phyloP scores from a whole-genome alignment of 2,113 vertebrate species.

The Lagopus muta region DNA sequence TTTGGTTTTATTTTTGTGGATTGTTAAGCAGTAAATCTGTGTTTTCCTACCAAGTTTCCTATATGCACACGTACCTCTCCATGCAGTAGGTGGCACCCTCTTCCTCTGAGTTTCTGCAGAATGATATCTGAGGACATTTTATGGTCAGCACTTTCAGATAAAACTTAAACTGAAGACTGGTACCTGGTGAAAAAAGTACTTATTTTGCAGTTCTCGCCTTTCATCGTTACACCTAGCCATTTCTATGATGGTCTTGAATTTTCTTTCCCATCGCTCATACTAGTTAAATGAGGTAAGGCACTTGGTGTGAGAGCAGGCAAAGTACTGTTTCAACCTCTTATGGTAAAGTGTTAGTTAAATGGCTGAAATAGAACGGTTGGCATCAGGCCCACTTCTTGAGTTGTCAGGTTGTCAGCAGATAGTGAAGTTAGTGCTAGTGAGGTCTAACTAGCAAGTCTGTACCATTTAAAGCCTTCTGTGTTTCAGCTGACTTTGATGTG shows the following conservation, averaged over 20 bases:
- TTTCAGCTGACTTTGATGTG: background rate
- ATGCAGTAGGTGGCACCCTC: constrained; percentile 44
- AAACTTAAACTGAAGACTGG: background rate
- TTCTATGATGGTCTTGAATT: background rate
- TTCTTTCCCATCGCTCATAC: background rate
- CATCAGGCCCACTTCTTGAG: background rate
- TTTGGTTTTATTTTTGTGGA: background rate
- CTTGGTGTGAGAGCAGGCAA: background rate
- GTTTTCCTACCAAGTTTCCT: background rate
- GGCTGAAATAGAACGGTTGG: background rate
- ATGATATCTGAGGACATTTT: background rate
- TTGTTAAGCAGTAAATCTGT: background rate
- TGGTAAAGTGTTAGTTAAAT: background rate
- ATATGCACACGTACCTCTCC: background rate
- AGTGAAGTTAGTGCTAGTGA: background rate
- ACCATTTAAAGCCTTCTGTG: background rate
- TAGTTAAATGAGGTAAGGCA: background rate
- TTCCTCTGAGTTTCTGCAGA: background rate
- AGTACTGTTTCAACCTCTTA: background rate
- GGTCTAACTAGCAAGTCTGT: background rate
- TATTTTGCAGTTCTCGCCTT: background rate
- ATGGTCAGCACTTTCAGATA: background rate
- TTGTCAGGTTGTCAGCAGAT: background rate
- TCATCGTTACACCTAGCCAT: background rate
- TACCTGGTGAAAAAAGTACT: background rate